These are phyloP conservation scores for Zaprionus inermis DNA, from an alignment of 1,140 invertebrate genomes.

Conservation along the genomic window DNA sequence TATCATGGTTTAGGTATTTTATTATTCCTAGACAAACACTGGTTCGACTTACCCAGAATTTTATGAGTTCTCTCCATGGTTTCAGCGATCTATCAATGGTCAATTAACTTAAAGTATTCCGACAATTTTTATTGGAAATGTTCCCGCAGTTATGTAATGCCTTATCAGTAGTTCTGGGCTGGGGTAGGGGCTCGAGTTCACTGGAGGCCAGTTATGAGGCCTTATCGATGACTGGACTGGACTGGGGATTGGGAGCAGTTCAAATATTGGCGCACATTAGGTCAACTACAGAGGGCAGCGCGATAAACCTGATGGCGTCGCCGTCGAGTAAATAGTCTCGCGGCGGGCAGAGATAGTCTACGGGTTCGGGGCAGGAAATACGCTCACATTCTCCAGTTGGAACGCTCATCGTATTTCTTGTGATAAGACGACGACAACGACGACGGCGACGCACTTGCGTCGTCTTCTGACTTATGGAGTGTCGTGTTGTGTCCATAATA, in stretches of 20 bases:
- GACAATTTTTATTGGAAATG: not conserved
- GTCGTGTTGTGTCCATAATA: constrained; percentile 40
- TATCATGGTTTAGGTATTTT: constrained; percentile 55
- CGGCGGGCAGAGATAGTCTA: no score
- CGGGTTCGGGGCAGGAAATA: constrained; percentile 55
- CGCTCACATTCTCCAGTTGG: constrained; percentile 37
- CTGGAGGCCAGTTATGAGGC: not conserved
- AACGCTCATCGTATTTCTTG: constrained; percentile 18
- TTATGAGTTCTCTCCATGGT: constrained; percentile 34
- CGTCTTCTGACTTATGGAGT: constrained; percentile 6
- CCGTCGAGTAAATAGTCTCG: not conserved
- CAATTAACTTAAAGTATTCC: not conserved
- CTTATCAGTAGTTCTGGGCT: not conserved
- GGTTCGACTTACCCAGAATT: constrained; percentile 34
- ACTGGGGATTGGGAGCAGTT: constrained; percentile 42
- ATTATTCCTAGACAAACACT: constrained; percentile 72
- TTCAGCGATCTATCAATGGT: constrained; percentile 20
- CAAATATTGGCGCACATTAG: constrained; percentile 72
- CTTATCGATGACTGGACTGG: not conserved
- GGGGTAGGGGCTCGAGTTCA: not conserved
- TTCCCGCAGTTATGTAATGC: not conserved
- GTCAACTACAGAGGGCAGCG: constrained; percentile 43
- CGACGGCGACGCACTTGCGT: constrained; percentile 6
- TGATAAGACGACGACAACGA: constrained; percentile 48
- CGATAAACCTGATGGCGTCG: constrained; percentile 50